Evolutionary conservation across 2,888 invertebrate genomes (phyloP).

Genomic region (Rhingia campestris): DNA sequence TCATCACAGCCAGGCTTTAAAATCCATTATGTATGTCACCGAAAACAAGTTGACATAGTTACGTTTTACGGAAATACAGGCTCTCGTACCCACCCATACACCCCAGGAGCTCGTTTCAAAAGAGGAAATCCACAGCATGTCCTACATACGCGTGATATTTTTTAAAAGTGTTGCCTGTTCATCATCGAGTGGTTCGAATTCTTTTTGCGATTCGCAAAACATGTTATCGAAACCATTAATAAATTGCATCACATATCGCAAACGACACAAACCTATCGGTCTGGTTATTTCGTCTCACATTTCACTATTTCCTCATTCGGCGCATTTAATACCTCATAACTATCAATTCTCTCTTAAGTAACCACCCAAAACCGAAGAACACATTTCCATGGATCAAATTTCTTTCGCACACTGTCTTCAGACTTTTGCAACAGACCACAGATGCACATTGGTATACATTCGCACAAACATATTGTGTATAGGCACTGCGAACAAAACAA

Average conservation of each 20-base stretch:
- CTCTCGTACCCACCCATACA: neutral
- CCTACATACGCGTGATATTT: conserved; percentile 16
- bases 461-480: conserved; percentile 2
- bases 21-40: neutral
- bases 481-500: conserved; percentile 7
- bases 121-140: conserved; percentile 31
- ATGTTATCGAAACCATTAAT: neutral
- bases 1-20: neutral
- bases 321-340: conserved; percentile 35
- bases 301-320: conserved; percentile 70
- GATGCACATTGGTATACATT: too few relatives aligned
- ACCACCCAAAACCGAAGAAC: conserved; percentile 53
- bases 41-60: conserved; percentile 57
- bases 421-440: conserved; percentile 31
- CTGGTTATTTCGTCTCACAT: conserved; percentile 24
- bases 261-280: too few relatives aligned
- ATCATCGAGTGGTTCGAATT: neutral
- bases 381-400: conserved; percentile 57
- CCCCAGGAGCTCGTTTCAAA: neutral
- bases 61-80: conserved; percentile 25
- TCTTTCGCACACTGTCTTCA: conserved; percentile 31
- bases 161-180: neutral
- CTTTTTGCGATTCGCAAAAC: neutral
- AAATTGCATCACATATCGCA: conserved; percentile 16
- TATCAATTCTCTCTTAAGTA: conserved; percentile 15